Evolutionary conservation across 2,888 invertebrate genomes (phyloP).

Genomic region (Stramonita haemastoma): DNA sequence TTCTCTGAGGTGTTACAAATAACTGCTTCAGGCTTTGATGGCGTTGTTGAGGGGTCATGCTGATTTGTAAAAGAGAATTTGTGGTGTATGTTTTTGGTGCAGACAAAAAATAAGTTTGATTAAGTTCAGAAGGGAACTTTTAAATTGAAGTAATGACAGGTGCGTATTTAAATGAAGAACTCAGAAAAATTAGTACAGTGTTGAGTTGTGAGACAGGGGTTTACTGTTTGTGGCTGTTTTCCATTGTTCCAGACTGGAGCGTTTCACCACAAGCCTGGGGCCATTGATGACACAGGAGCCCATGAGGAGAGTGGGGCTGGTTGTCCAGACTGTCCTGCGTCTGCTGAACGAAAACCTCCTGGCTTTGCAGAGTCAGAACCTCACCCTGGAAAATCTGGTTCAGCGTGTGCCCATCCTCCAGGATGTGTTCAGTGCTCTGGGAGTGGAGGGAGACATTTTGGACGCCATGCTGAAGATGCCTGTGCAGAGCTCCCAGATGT

Average conservation of each 20-base stretch:
- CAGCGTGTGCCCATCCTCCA: constrained; percentile 50
- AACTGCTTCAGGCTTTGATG: too few relatives aligned
- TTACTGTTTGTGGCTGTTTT: not conserved
- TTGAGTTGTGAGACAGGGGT: too few relatives aligned
- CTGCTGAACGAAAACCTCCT: constrained; percentile 52
- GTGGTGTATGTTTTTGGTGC: too few relatives aligned
- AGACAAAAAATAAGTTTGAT: too few relatives aligned
- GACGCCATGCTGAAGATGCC: constrained; percentile 51
- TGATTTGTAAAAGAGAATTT: too few relatives aligned
- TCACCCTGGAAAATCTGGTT: constrained; percentile 52
- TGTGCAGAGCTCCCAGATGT: constrained; percentile 49
- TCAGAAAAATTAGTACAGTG: not conserved
- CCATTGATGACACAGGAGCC: constrained; percentile 49
- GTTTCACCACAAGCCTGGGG: constrained; percentile 35
- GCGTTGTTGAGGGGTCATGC: too few relatives aligned
- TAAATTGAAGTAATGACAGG: too few relatives aligned
- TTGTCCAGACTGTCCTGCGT: constrained; percentile 51
- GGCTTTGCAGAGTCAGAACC: constrained; percentile 46
- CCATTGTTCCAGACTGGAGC: constrained; percentile 27
- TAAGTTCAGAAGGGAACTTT: too few relatives aligned
- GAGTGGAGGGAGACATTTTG: constrained; percentile 49
- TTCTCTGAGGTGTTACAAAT: too few relatives aligned
- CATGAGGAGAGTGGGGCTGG: constrained; percentile 48
- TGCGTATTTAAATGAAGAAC: too few relatives aligned
- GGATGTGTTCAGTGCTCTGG: constrained; percentile 50